Evolutionary conservation across 2,888 invertebrate species (phyloP).

Genomic region (Lochmaea crataegi): DNA sequence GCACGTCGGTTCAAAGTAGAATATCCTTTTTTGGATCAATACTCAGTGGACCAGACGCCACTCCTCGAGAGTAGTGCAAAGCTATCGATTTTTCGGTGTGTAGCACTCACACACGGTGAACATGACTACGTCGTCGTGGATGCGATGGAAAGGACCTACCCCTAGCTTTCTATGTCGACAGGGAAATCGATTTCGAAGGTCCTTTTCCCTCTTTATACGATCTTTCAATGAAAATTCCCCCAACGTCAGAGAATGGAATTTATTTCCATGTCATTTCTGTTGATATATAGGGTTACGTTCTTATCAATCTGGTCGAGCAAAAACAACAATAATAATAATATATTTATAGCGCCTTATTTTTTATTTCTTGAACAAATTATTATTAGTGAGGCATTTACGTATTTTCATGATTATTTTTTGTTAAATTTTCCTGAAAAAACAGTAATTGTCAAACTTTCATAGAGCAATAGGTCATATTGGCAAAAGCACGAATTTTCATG

Average conservation of each 20-base stretch:
- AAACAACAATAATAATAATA: not conserved
- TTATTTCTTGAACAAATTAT: too few species aligned
- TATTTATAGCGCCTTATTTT: too few species aligned
- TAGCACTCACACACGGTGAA: conserved; percentile 9
- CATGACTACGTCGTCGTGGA: conserved; percentile 7
- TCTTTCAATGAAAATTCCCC: conserved; percentile 17
- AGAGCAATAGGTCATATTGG: too few species aligned
- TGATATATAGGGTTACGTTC: not conserved
- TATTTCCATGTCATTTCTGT: not conserved
- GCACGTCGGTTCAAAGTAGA: conserved; percentile 10
- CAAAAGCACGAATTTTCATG: too few species aligned
- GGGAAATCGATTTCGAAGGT: conserved; percentile 35
- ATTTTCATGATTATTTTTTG: too few species aligned
- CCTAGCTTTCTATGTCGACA: conserved; percentile 35
- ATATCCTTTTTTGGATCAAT: conserved; percentile 14
- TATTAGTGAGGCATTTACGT: too few species aligned
- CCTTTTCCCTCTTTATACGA: conserved; percentile 13
- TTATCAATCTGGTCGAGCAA: not conserved
- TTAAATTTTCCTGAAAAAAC: too few species aligned
- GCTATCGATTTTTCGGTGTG: conserved; percentile 10
- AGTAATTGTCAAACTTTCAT: too few species aligned
- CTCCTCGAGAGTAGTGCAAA: conserved; percentile 16
- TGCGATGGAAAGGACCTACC: conserved; percentile 48
- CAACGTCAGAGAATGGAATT: conserved; percentile 3
- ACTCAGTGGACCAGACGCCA: conserved; percentile 14